Evolutionary conservation across 2,888 invertebrate species (phyloP), one percentile per base, ranked within the genome.

Genomic region (Drosophila flavopinicola): DNA sequence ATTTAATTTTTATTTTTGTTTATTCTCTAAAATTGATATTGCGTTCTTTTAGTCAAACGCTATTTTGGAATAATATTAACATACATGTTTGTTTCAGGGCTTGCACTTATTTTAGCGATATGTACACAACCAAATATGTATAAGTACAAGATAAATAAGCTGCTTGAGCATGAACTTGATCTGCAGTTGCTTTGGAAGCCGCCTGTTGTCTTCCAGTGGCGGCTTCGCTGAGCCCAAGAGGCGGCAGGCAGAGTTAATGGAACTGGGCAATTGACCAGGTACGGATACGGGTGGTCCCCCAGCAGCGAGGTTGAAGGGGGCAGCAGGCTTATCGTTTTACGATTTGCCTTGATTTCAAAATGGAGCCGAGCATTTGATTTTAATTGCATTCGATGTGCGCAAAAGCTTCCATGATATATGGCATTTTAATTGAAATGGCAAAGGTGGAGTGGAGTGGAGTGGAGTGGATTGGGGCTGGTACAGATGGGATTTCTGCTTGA

Each of bases 321-420:
- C 29, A 17, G n/a, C n/a, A 32, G 59, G 68, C 75, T 83, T 83
- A 85, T 83, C 86, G 66, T 39, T 77, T 70, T 70, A 70, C 69
- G 66, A 84, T 84, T 84, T 71, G 85, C 78, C 78, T 78, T 69
- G 68, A 84, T 80, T 80, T 75, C 29, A 63, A 64, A 75, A 61
- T 49, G 60, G 53, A 56, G 63, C 47, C 51, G 32, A 42, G 66
- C 72, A 75, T 75, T 79, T 87, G 88, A 88, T 84, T 88, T 88
- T 88, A 88, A 89, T 88, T 84, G 78, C 87, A 70, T 78, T 69
- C 67, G 83, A 87, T 76, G 82, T 68, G 82, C 70, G 78, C 73
- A 41, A 37, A 49, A 51, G 20, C 11, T 47, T 20, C 30, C 38
- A 54, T 80, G 78, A 82, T 78, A 71, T 85, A 84, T 84, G 72